phyloP scores from a whole-genome alignment of 2,113 vertebrate genomes.

The Oryctolagus cuniculus region DNA sequence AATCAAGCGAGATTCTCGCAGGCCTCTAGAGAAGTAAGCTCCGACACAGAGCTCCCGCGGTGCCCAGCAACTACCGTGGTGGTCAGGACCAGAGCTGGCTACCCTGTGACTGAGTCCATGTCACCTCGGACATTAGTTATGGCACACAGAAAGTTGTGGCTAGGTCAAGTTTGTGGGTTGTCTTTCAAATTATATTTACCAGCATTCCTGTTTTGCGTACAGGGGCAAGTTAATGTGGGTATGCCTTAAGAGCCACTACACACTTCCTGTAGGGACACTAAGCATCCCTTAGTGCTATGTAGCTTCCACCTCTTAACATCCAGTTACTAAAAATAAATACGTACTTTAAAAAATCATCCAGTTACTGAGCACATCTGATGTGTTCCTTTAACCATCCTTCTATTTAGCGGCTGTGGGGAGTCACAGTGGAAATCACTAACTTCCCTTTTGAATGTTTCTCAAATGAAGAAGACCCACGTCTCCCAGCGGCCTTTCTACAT shows the following conservation, averaged over 20 bases:
- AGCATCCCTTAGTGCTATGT: neutral
- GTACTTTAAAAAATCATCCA: too few species aligned
- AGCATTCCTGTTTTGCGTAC: neutral
- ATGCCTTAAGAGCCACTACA: neutral
- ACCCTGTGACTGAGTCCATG: neutral
- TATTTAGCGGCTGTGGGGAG: neutral
- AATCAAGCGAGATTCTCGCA: neutral
- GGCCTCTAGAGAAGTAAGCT: conserved; percentile 1
- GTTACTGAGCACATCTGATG: neutral
- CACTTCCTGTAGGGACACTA: neutral
- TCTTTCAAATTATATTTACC: conserved; percentile 1
- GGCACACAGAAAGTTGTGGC: neutral
- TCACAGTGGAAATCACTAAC: neutral
- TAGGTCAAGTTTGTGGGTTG: neutral
- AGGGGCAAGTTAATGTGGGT: neutral
- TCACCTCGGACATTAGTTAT: neutral
- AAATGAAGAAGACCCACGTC: neutral
- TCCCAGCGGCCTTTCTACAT: neutral
- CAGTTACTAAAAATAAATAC: neutral
- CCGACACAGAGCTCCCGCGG: neutral
- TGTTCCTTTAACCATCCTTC: neutral
- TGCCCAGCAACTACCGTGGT: neutral
- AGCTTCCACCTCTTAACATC: neutral
- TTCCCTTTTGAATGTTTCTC: conserved; percentile 38
- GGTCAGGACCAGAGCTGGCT: neutral